These are phyloP conservation scores for Spheniscus humboldti DNA, from an alignment of 2,797 vertebrate species.

Conservation along the genomic window DNA sequence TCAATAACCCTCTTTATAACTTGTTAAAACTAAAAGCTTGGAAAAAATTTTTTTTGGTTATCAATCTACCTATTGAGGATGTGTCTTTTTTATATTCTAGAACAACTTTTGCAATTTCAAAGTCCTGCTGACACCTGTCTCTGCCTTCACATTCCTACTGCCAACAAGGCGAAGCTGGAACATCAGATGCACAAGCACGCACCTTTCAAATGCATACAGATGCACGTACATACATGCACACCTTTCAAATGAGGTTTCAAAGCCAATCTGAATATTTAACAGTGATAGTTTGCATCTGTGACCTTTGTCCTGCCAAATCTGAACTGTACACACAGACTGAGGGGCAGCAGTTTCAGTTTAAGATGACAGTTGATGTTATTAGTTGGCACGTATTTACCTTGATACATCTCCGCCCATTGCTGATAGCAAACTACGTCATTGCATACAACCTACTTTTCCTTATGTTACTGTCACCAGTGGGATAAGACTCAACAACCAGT, in stretches of 20 bases:
- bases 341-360: not conserved
- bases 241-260: not conserved
- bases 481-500: not conserved
- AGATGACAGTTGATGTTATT: not conserved
- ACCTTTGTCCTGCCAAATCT: not conserved
- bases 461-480: not conserved
- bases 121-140: not conserved
- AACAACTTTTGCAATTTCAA: not conserved
- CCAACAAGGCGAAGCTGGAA: not conserved
- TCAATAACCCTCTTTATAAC: not conserved
- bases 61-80: not conserved
- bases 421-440: not conserved
- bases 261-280: not conserved
- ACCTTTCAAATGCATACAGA: not conserved
- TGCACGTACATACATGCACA: accelerated
- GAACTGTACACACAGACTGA: not conserved
- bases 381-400: not conserved
- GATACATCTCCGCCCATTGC: not conserved
- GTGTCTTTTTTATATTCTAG: not conserved
- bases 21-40: not conserved
- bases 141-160: not conserved
- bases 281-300: not conserved
- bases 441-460: not conserved
- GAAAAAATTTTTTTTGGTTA: not conserved
- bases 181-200: not conserved